These are phyloP conservation scores for Perdita meconis DNA, from an alignment of 2,888 invertebrate species.

Conservation along the genomic window DNA sequence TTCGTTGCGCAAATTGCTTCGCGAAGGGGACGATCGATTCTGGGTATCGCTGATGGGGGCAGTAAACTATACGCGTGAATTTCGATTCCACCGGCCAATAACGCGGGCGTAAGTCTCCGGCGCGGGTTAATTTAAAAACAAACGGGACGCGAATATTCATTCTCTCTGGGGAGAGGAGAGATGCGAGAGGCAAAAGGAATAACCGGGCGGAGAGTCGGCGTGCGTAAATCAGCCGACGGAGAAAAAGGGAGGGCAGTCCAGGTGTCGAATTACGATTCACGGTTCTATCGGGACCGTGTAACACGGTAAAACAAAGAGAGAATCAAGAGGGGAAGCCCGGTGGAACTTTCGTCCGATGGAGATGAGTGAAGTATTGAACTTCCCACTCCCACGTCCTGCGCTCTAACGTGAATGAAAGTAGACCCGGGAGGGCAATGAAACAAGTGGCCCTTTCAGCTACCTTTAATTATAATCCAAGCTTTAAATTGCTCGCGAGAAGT, in stretches of 20 bases:
- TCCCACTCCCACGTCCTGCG: conserved; percentile 6
- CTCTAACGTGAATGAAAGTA: conserved; percentile 30
- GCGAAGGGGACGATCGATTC: not conserved
- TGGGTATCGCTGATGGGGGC: too few species aligned
- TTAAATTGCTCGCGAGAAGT: conserved; percentile 53
- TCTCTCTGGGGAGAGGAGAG: not conserved
- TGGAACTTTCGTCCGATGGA: conserved; percentile 17
- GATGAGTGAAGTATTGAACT: conserved; percentile 49
- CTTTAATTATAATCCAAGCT: conserved; percentile 58
- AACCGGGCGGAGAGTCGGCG: conserved; percentile 1
- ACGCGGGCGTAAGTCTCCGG: not conserved
- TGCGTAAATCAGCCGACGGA: conserved; percentile 26
- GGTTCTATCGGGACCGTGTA: conserved; percentile 30
- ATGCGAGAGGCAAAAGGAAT: not conserved
- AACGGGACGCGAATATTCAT: not conserved
- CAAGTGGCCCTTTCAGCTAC: conserved; percentile 50
- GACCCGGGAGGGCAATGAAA: conserved; percentile 38
- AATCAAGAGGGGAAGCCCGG: not conserved
- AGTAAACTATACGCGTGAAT: not conserved
- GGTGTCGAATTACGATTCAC: conserved; percentile 43
- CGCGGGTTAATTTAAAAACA: not conserved
- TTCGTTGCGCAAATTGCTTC: conserved; percentile 1
- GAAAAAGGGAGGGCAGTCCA: conserved; percentile 1
- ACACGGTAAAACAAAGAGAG: not conserved
- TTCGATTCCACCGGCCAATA: not conserved